These are phyloP conservation scores for Aromia moschata DNA, from an alignment of 2,888 invertebrate species.

Conservation along the genomic window DNA sequence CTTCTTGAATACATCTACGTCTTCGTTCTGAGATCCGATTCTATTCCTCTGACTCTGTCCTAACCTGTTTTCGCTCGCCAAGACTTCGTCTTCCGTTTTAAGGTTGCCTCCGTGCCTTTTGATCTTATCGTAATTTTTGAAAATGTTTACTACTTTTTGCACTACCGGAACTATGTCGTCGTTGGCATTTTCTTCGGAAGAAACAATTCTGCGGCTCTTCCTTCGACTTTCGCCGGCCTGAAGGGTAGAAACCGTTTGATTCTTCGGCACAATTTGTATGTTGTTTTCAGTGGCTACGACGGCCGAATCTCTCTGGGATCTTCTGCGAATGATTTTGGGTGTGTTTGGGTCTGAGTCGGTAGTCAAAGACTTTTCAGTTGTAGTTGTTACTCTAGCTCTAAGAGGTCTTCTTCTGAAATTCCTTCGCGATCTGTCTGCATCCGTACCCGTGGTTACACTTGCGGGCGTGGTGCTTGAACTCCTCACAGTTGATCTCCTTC, in stretches of 20 bases:
- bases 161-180: background rate
- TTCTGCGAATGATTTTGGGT: conserved; percentile 30
- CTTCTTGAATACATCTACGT: conserved; percentile 20
- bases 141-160: conserved; percentile 7
- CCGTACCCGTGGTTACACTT: background rate
- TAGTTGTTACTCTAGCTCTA: conserved; percentile 45
- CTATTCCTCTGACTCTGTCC: background rate
- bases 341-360: background rate
- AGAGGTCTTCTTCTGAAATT: conserved; percentile 50
- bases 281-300: conserved; percentile 36
- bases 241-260: background rate
- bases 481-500: conserved; percentile 37
- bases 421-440: conserved; percentile 42
- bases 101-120: background rate
- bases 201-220: background rate
- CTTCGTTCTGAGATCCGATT: background rate
- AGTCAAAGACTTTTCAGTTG: conserved; percentile 29
- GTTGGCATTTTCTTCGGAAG: background rate
- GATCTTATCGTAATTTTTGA: background rate
- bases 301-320: conserved; percentile 31
- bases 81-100: background rate
- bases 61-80: background rate
- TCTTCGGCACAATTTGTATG: background rate
- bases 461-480: conserved; percentile 22
- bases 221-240: background rate